Evolutionary conservation across 1,140 invertebrate species (phyloP), one percentile per base, ranked within the genome.

Genomic region (Drosophila orosa): DNA sequence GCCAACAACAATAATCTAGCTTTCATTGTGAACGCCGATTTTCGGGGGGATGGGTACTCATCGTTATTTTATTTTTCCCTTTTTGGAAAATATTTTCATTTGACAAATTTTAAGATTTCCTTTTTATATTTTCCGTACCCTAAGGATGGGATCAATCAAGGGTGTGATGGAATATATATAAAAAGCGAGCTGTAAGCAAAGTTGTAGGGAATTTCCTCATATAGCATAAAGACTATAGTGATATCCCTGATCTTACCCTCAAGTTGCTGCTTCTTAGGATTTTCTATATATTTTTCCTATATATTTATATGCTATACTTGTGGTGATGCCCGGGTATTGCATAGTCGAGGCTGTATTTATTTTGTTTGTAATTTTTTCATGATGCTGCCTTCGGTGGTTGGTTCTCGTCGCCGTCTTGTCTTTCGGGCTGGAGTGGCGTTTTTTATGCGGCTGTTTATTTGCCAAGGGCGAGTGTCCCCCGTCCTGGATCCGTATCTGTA

Each of bases 61-160:
- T 74, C 72, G 69, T 74, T 74, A 37, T 55, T 29, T 57, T 57
- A 45, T 35, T 35, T 61, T 52, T 35, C 9, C 35, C 29, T 60
- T 37, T 35, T 76, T 73, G 10, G 47, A 68, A 85, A 85, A 85
- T 86, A 85, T 86, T 85, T 85, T 80, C 78, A 86, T 86, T 86
- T 85, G 82, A 86, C 78, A 86, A 85, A 84, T 85, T 85, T 80
- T 52, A 45, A 59, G 76, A 78, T 78, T 79, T 82, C 55, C 29
- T 59, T 59, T 62, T 27, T 45, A 29, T 57, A 47, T 78, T 24
- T 80, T 3, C n/a, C 15, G 13, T 33, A 22, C 29, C 48, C 19
- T 47, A 5, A 15, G 5, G 1, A 1, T 2, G 7, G 1, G 8
- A 3, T n/a, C n/a, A 15, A 13, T 7, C 0, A 22, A 15, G 12